phyloP scores from a whole-genome alignment of 92 coral and sea anemone species.

The Actinernus sp. region DNA sequence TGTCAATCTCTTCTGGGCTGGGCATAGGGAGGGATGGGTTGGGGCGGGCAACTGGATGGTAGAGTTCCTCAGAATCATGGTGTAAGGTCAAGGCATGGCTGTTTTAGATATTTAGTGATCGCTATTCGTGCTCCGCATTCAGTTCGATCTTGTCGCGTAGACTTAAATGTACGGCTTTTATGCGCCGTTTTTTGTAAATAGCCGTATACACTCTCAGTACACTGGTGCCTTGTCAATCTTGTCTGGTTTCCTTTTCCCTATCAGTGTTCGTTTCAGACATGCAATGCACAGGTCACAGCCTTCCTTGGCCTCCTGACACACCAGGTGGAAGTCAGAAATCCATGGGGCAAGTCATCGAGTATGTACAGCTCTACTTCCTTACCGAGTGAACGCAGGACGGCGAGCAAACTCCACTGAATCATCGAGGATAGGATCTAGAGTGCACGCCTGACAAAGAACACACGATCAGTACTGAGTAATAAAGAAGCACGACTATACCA shows the following conservation, averaged over 20 bases:
- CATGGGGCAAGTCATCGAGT: slow-evolving; percentile 92
- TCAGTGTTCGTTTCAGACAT: slow-evolving; percentile 81
- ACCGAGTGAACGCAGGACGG: slow-evolving; percentile 74
- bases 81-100: too few relatives aligned
- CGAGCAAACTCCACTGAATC: slow-evolving; percentile 98
- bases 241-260: slow-evolving; percentile 73
- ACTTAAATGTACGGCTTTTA: too few relatives aligned
- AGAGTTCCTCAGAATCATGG: too few relatives aligned
- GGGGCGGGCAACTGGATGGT: too few relatives aligned
- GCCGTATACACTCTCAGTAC: slow-evolving; percentile 35
- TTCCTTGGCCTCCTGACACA: slow-evolving; percentile 95
- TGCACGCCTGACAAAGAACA: slow-evolving; percentile 97
- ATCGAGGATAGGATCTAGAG: slow-evolving; percentile 95
- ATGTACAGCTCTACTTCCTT: slow-evolving; percentile 92
- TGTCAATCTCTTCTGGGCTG: too few relatives aligned
- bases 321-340: slow-evolving; percentile 89
- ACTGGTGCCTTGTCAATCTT: slow-evolving; percentile 71
- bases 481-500: too few relatives aligned
- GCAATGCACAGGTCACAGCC: slow-evolving; percentile 90
- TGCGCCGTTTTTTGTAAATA: too few relatives aligned
- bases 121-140: too few relatives aligned
- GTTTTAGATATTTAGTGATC: too few relatives aligned
- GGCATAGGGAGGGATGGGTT: too few relatives aligned
- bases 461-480: too few relatives aligned
- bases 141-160: too few relatives aligned